Base-by-base conservation (phyloP, 2,888 invertebrate genomes). In the Noctua janthe region DNA sequence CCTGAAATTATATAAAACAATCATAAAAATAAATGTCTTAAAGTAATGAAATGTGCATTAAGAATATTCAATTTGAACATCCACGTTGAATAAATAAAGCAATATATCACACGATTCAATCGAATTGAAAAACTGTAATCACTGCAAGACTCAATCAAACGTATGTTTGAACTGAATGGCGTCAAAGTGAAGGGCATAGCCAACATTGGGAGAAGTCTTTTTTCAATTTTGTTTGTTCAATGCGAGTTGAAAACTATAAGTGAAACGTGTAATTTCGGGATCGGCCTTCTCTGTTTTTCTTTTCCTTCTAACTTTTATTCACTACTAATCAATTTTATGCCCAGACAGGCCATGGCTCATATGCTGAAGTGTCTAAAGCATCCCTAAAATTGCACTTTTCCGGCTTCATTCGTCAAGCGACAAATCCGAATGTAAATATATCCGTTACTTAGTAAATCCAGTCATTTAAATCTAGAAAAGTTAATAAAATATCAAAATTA, bases 1-100 rank as follows among this genome's bases (percentile, higher is more conserved):
- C 73, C 89, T 90, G 82, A 29, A 80, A 86, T 66, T 47, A 59
- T 66, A 10, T 66, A 20, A 35, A 39, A 39, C 20, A 17, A 10
- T 35, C 15, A 29, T 29, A 1, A 43, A 67, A 39, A 71, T 7
- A 74, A 66, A 71, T 59, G 29, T 56, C 23, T 39, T 59, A 51
- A 75, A 20, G 20, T 4, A 43, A 39, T 29, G 5, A 67, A 64
- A 23, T 6, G 8, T 69, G 47, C 6, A 10, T n/a, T n/a, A 15
- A 74, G 6, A 29, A 73, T 29, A 20, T 29, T 29, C 0, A 8
- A 17, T 35, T 67, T 13, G 13, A 11, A 11, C 23, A 66, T 66
- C 39, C 66, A 66, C 39, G 10, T 39, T 66, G 10, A 39, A 39
- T 23, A 23, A 13, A 43, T 23, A 39, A 17, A 66, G 39, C n/a